A percentile compares a stretch with the other conserved stretches of the same genome.
These are phyloP conservation scores for Psittacula echo DNA, from an alignment of 2,797 vertebrate genomes.

Conservation along the genomic window DNA sequence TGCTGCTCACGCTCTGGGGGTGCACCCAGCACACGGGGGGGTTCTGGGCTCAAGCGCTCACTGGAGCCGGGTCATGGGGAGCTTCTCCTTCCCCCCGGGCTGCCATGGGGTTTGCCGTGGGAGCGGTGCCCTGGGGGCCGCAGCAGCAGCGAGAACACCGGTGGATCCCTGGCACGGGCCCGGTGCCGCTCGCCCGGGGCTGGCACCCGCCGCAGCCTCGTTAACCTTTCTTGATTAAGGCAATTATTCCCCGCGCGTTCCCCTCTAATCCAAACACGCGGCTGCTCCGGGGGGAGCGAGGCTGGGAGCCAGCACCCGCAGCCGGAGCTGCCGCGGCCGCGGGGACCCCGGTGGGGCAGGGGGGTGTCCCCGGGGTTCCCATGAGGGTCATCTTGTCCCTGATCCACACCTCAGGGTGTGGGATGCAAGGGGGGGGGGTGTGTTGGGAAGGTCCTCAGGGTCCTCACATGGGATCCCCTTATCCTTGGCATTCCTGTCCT, in stretches of 20 bases:
- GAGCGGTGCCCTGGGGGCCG: too few species aligned
- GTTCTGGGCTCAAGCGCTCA: too few species aligned
- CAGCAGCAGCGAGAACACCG: too few species aligned
- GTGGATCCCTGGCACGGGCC: too few species aligned
- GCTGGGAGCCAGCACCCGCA: background rate
- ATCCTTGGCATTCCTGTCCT: too few species aligned
- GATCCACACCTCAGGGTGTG: rapidly evolving
- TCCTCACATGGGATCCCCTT: background rate
- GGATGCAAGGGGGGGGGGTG: background rate
- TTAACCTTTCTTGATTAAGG: constrained; percentile 86
- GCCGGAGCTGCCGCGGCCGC: background rate
- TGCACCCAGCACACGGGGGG: too few species aligned
- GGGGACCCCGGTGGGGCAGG: too few species aligned
- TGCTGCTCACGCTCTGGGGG: too few species aligned
- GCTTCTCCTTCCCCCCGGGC: too few species aligned
- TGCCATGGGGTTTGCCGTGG: too few species aligned
- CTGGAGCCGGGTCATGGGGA: too few species aligned
- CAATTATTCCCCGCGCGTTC: constrained; percentile 86
- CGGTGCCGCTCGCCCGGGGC: background rate
- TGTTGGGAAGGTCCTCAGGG: background rate
- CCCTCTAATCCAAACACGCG: constrained; percentile 70
- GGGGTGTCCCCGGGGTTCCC: background rate
- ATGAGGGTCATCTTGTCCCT: background rate
- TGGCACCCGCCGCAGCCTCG: constrained; percentile 73
- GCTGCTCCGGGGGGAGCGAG: background rate